These are phyloP conservation scores for Oryzias dopingdopingensis DNA, from an alignment of 2,797 vertebrate genomes.

Conservation along the genomic window DNA sequence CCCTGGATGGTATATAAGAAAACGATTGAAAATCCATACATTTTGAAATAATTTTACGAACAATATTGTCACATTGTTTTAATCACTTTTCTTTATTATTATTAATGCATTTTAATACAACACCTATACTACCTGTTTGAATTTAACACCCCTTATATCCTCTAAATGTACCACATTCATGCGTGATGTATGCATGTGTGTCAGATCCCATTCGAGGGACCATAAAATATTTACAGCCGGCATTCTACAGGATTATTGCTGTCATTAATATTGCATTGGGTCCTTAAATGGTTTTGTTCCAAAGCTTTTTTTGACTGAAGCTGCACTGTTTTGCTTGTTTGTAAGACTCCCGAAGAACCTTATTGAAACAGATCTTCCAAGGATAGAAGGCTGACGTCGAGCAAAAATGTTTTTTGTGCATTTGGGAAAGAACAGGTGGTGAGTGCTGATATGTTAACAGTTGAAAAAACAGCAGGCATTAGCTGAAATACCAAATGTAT, in stretches of 20 bases:
- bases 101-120: no score
- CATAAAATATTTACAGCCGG: conserved; percentile 83
- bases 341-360: conserved; percentile 53
- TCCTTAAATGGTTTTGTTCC: conserved; percentile 82
- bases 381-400: conserved; percentile 30
- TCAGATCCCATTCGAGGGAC: conserved; percentile 20
- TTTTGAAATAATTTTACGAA: no score
- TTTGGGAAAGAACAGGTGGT: conserved; percentile 6
- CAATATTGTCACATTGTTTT: no score
- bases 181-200: conserved; percentile 34
- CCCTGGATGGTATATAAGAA: no score
- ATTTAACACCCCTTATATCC: conserved; percentile 16
- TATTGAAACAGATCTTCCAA: conserved; percentile 22
- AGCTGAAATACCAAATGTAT: conserved; percentile 13
- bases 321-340: conserved; percentile 58
- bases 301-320: conserved; percentile 67
- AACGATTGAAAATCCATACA: no score
- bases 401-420: conserved; percentile 19
- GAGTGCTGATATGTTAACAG: conserved; percentile 6
- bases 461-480: not conserved
- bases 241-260: conserved; percentile 81
- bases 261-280: conserved; percentile 89
- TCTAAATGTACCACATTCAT: conserved; percentile 26
- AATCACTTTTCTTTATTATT: no score
- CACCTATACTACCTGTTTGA: conserved; percentile 9